A percentile compares a stretch with the other conserved stretches of the same genome.
These are phyloP conservation scores for Timema podura DNA, from an alignment of 2,888 invertebrate genomes.

Conservation along the genomic window DNA sequence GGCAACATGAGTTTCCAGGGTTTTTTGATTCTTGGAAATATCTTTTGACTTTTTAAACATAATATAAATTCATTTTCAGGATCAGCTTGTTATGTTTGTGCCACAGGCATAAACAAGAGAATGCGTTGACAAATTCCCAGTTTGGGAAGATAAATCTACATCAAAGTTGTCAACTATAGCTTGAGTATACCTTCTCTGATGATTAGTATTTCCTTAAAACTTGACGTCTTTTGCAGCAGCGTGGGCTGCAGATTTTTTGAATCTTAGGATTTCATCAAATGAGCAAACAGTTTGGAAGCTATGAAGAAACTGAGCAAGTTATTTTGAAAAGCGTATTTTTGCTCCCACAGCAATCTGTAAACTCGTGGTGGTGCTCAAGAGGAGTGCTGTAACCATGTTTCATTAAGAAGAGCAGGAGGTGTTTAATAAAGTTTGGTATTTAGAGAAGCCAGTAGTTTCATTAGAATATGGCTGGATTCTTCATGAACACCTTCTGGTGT, in stretches of 20 bases:
- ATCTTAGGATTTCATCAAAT: background rate
- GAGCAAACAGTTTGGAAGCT: background rate
- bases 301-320: background rate
- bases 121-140: background rate
- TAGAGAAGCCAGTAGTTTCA: background rate
- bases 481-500: background rate
- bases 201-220: background rate
- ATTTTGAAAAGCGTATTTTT: background rate
- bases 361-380: background rate
- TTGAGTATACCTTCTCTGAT: background rate
- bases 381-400: background rate
- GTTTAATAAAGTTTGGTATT: background rate
- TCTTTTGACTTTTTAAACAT: background rate
- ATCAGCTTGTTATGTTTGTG: background rate
- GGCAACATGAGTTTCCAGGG: too few species aligned
- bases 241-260: conserved; percentile 6
- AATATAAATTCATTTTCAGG: background rate
- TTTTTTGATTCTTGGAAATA: background rate
- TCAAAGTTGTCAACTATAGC: background rate
- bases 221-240: background rate
- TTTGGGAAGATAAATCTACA: background rate
- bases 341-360: background rate
- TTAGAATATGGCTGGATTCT: background rate
- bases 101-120: background rate
- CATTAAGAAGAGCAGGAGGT: background rate